phyloP scores from a whole-genome alignment of 2,113 vertebrate species.

The Ahaetulla prasina region DNA sequence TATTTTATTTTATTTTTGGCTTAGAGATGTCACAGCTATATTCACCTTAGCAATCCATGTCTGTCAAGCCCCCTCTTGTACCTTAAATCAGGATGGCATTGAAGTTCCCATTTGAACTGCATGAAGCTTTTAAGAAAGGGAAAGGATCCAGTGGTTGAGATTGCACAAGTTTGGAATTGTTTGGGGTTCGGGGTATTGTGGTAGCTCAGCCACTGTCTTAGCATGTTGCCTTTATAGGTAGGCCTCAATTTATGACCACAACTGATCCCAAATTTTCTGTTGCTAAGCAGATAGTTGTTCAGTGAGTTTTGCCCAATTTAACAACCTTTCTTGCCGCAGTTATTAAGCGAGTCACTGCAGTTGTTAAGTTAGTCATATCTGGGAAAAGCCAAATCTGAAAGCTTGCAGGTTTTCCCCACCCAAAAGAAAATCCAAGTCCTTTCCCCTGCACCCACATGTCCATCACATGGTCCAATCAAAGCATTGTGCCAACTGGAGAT shows the following conservation, averaged over 20 bases:
- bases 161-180: not conserved
- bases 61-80: not conserved
- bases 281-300: not conserved
- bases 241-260: not conserved
- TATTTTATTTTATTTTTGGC: not conserved
- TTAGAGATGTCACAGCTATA: not conserved
- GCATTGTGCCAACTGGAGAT: no score
- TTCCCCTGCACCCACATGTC: no score
- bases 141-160: not conserved
- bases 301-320: not conserved
- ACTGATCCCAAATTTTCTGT: not conserved
- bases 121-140: not conserved
- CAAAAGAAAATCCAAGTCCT: no score
- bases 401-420: no score
- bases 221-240: not conserved
- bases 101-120: not conserved
- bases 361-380: not conserved
- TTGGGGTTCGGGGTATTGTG: not conserved
- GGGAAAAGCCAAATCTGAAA: no score
- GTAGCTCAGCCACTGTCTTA: not conserved
- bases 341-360: not conserved
- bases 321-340: not conserved
- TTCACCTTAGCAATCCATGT: not conserved
- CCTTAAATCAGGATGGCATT: not conserved
- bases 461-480: no score